Conservation (phyloP, 64 coral and sea anemone species). For the Cladopsammia gracilis region DNA sequence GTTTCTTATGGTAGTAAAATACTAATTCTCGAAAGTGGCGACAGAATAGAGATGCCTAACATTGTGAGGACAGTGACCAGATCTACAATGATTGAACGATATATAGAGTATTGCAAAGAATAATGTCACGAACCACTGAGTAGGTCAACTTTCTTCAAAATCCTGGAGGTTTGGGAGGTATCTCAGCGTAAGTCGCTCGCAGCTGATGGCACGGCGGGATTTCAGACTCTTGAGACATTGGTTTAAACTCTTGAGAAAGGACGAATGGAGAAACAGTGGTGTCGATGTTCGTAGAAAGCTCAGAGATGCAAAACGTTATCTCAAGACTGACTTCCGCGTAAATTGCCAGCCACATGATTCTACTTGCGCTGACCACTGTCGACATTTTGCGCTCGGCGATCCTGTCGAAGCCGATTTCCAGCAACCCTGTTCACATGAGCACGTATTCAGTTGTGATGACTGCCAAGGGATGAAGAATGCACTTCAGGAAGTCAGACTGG, state of each 20-base stretch:
- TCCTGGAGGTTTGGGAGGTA: slow-evolving; percentile 69
- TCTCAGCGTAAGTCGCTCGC: slow-evolving; percentile 75
- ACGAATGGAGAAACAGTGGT: slow-evolving; percentile 63
- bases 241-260: slow-evolving; percentile 65
- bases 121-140: slow-evolving; percentile 46
- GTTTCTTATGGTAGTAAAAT: no score
- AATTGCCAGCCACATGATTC: slow-evolving; percentile 64
- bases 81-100: slow-evolving; percentile 49
- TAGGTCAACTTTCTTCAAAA: slow-evolving; percentile 68
- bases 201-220: slow-evolving; percentile 58
- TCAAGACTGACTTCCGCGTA: slow-evolving; percentile 75
- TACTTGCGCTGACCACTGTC: slow-evolving; percentile 70
- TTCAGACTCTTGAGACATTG: slow-evolving; percentile 52
- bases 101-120: slow-evolving; percentile 68
- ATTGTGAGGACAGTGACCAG: slow-evolving; percentile 40
- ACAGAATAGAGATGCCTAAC: slow-evolving; percentile 64
- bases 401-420: slow-evolving; percentile 22
- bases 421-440: slow-evolving; percentile 47
- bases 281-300: slow-evolving; percentile 35
- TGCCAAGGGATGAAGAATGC: slow-evolving; percentile 51
- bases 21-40: slow-evolving; percentile 51
- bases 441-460: slow-evolving; percentile 21
- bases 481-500: slow-evolving; percentile 50
- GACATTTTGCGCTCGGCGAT: slow-evolving; percentile 63
- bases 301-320: slow-evolving; percentile 49